Evolutionary conservation across 2,113 vertebrate species (phyloP), one percentile per base, ranked within the genome.

Genomic region (Vulpes lagopus): DNA sequence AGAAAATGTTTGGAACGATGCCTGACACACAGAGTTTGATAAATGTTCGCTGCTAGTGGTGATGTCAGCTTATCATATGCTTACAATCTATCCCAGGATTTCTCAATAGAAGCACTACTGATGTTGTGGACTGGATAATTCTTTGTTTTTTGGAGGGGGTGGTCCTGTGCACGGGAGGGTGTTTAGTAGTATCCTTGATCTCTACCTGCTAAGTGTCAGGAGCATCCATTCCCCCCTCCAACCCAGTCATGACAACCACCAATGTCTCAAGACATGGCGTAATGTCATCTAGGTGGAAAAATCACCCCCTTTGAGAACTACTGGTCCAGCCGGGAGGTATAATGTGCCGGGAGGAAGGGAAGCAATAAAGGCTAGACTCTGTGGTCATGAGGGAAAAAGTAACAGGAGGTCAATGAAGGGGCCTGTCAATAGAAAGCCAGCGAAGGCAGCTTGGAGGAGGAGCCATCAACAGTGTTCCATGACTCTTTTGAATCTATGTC

Each of bases 201-300:
- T 91, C 74, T 35, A 51, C 12, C 20, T 3, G 17, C 69, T 25
- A 74, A 87, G 80, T 30, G 57, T 53, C 83, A 78, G 12, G 16
- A 82, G 60, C 43, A 64, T 38, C 12, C 6, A 8, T 20, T 20
- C 59, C 64, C 35, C 35, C 49, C 43, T 78, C 43, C 74, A 43
- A 43, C 64, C 35, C 3, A n/a, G 8, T 30, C 25, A 22, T 23
- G 65, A 93, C 38, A 94, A 94, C 30, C 57, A 23, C 86, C 95
- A 73, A 51, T 53, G 67, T 95, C 83, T 94, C 53, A 11, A 80
- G 92, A 83, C 79, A 80, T 38, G 90, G 96, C 35, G 74, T 93
- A 71, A 88, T 86, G 59, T 67, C 62, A 79, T 35, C 12, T 43
- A 22, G 35, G 74, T 22, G 2, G 53, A 23, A 80, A 65, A 79